These are phyloP conservation scores for Amyelois transitella DNA, from an alignment of 1,140 invertebrate species.

Conservation along the genomic window DNA sequence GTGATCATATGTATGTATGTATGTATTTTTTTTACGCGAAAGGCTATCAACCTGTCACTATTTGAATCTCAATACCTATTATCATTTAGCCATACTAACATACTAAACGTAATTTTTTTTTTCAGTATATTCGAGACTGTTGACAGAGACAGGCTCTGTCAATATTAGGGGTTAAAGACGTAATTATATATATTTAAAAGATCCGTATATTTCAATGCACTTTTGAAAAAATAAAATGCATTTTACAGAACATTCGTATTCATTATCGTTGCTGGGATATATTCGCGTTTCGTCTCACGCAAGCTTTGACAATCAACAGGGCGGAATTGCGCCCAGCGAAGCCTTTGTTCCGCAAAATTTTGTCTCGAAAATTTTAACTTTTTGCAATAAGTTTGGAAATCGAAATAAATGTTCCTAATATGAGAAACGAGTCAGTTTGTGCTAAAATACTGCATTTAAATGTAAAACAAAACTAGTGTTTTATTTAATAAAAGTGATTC, in stretches of 20 bases:
- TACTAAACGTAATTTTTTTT: no score
- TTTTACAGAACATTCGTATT: not conserved
- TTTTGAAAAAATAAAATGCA: not conserved
- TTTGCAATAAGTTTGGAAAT: not conserved
- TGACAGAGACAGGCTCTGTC: no score
- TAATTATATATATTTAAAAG: not conserved
- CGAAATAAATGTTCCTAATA: not conserved
- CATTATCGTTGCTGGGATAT: not conserved
- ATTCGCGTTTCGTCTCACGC: not conserved
- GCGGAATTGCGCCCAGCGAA: constrained; percentile 11
- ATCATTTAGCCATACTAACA: no score
- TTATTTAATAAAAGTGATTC: no score
- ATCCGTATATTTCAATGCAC: not conserved
- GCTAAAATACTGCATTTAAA: not conserved
- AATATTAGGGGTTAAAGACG: no score
- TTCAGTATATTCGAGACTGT: no score
- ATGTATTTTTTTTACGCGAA: no score
- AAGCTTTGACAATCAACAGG: constrained; percentile 23
- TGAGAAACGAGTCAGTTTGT: not conserved
- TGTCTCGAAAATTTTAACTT: constrained; percentile 4
- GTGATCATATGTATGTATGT: no score
- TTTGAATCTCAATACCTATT: no score
- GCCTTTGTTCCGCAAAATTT: constrained; percentile 15
- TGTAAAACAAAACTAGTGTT: no score
- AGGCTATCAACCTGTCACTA: no score